Conservation (phyloP, 1,140 invertebrate species). For the Danaus melanippus region DNA sequence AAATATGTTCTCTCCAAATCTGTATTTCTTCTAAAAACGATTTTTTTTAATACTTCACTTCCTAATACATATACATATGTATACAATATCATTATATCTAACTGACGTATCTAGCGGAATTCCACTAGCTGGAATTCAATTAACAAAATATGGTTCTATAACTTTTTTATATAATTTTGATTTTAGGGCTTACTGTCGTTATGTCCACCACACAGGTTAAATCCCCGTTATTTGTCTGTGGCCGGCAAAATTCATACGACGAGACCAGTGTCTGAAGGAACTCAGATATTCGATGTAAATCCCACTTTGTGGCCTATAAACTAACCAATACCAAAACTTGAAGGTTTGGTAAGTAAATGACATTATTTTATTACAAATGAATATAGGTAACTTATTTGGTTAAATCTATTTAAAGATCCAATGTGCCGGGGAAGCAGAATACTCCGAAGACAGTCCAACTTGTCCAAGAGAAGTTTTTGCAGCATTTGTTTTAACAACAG, state of each 20-base stretch:
- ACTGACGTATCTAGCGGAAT: too few species aligned
- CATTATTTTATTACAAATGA: slow-evolving; percentile 27
- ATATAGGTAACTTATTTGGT: background rate
- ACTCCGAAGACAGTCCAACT: slow-evolving; percentile 61
- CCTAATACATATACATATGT: too few species aligned
- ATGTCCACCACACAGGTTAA: slow-evolving; percentile 43
- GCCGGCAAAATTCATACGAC: slow-evolving; percentile 54
- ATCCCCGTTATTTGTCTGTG: slow-evolving; percentile 59
- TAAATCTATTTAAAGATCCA: slow-evolving; percentile 26
- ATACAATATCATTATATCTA: too few species aligned
- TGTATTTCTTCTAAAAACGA: too few species aligned
- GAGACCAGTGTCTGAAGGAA: slow-evolving; percentile 75
- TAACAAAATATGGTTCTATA: too few species aligned
- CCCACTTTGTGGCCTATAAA: slow-evolving; percentile 79
- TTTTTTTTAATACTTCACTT: too few species aligned
- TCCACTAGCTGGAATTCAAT: too few species aligned
- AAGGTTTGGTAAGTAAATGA: slow-evolving; percentile 66
- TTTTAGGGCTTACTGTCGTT: slow-evolving; percentile 64
- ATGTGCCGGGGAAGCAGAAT: slow-evolving; percentile 76
- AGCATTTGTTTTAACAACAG: slow-evolving; percentile 25
- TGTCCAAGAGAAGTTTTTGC: slow-evolving; percentile 28
- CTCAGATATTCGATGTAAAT: slow-evolving; percentile 77
- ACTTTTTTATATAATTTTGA: slow-evolving; percentile 3
- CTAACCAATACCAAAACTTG: slow-evolving; percentile 80
- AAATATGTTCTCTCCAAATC: too few species aligned